Evolutionary conservation across 2,113 vertebrate genomes (phyloP), one percentile per base, ranked within the genome.

Genomic region (Lethenteron reissneri): DNA sequence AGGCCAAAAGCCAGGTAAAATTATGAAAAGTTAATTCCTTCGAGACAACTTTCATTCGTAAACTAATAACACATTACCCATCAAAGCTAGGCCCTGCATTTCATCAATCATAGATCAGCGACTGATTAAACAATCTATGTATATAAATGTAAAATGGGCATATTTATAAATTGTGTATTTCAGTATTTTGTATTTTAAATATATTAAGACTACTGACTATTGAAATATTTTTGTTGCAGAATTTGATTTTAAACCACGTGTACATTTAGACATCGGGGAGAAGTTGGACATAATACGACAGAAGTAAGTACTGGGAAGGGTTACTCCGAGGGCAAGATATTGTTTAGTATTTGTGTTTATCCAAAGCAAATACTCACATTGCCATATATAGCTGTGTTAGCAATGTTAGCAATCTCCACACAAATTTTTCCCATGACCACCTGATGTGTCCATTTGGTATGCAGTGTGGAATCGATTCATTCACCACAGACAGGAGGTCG

Each of bases 241-340:
- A 71, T 92, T 95, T 78, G 78, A 85, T 77, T 92, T 91, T 74
- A 80, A 80, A 75, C 83, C 84, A 15, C 84, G 77, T 76, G 85
- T 86, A 56, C 90, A 95, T 69, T 76, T 90, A 68, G 80, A 90
- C 77, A 83, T 95, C 14, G 90, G 87, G 0, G 89, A 95, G 75
- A 72, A 77, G 8, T 75, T 92, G 58, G 87, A 83, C 75, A 84
- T 95, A 75, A 85, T 95, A 77, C 80, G 91, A 17, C 91, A 95
- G 77, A 86, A 84, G 91, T 95, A 76, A 83, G 75, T 3, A 5
- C 14, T 71, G 14, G n/a, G n/a, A 8, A 68, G n/a, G n/a, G n/a
- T 68, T n/a, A 14, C n/a, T 12, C 9, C 1, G 2, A 59, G 10
- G 12, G 17, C 25, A n/a, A 11, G 8, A 68, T 68, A 17, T 68